phyloP scores from a whole-genome alignment of 2,888 invertebrate genomes.

The Trilocha varians region DNA sequence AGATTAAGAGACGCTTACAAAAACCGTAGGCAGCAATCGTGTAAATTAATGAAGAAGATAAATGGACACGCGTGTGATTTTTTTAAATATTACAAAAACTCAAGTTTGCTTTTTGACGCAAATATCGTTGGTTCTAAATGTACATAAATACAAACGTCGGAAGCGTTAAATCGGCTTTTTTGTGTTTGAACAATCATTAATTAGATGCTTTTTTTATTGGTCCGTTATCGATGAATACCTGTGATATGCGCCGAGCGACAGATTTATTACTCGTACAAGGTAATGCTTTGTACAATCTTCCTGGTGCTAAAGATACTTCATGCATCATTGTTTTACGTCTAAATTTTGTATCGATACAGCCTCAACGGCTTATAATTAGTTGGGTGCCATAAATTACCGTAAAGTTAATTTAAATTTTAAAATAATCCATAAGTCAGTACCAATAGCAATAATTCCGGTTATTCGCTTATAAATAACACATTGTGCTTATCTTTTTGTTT shows the following conservation, averaged over 20 bases:
- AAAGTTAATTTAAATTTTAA: not conserved
- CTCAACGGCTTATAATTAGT: not conserved
- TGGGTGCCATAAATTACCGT: not conserved
- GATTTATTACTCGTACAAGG: constrained; percentile 59
- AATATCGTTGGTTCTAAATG: constrained; percentile 36
- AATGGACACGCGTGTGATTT: constrained; percentile 35
- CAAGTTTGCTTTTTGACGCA: constrained; percentile 35
- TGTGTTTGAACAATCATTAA: constrained; percentile 58
- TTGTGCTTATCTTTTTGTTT: too few relatives aligned
- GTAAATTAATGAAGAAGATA: constrained; percentile 46
- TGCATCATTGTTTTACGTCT: constrained; percentile 30
- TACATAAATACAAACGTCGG: constrained; percentile 53
- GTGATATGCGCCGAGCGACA: constrained; percentile 55
- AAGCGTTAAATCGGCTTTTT: constrained; percentile 46
- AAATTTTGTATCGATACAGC: constrained; percentile 16
- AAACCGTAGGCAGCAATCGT: constrained; percentile 38
- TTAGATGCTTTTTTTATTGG: constrained; percentile 57
- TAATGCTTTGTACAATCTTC: constrained; percentile 47
- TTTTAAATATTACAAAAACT: constrained; percentile 42
- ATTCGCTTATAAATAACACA: not conserved
- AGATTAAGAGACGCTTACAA: constrained; percentile 45
- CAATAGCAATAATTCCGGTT: not conserved
- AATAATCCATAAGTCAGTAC: not conserved
- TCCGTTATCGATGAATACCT: constrained; percentile 50
- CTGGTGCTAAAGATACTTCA: constrained; percentile 35